Conservation (phyloP, 2,113 vertebrate genomes). For the Tursiops truncatus region DNA sequence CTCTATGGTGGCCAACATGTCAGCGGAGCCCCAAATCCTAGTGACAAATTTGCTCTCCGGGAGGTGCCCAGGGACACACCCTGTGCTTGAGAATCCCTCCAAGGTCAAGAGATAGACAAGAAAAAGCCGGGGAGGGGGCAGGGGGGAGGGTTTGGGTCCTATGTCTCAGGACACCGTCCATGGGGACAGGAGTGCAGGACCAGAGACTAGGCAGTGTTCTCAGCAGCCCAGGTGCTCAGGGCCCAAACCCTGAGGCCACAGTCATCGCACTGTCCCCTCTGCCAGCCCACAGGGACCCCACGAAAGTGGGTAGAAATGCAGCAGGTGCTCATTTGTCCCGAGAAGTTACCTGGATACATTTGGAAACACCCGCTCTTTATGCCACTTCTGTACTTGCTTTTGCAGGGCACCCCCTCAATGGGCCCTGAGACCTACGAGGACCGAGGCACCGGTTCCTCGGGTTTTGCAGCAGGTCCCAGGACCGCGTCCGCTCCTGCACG, state of each 20-base stretch:
- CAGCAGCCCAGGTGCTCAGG: too few species aligned
- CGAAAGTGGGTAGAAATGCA: accelerated
- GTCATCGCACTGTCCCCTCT: background rate
- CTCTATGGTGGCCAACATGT: too few species aligned
- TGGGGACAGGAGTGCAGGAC: too few species aligned
- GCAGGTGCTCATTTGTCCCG: background rate
- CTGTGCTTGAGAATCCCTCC: too few species aligned
- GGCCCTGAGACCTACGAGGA: accelerated
- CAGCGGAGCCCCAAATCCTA: too few species aligned
- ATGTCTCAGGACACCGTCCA: too few species aligned
- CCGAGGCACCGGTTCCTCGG: background rate
- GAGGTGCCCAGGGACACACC: too few species aligned
- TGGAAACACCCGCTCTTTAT: background rate
- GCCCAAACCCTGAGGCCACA: background rate
- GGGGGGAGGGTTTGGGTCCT: too few species aligned
- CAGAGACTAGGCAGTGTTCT: too few species aligned
- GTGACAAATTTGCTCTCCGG: too few species aligned
- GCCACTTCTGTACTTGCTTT: accelerated
- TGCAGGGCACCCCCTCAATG: accelerated
- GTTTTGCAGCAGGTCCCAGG: background rate
- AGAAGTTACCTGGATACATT: accelerated
- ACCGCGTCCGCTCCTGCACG: accelerated
- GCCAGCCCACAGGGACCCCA: accelerated
- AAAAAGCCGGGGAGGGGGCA: too few species aligned
- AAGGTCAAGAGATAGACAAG: too few species aligned